These are phyloP conservation scores for Cartodere bifasciata DNA, from an alignment of 2,888 invertebrate genomes.

Conservation along the genomic window DNA sequence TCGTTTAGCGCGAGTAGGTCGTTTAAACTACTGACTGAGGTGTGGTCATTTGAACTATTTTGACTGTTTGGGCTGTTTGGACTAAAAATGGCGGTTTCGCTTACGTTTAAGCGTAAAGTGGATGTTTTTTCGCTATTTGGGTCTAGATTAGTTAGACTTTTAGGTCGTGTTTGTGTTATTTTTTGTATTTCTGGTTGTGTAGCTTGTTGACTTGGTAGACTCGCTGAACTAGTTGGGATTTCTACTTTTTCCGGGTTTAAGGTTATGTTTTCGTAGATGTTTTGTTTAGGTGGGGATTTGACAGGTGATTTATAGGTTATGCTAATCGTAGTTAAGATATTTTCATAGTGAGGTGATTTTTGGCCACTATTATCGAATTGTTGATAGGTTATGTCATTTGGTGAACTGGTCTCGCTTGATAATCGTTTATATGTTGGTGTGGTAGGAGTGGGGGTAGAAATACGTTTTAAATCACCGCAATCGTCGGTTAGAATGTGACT, in stretches of 20 bases:
- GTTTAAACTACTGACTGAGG: conserved; percentile 12
- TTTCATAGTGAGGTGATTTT: conserved; percentile 36
- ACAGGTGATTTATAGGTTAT: conserved; percentile 56
- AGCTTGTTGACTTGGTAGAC: conserved; percentile 44
- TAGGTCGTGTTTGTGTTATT: too few species aligned
- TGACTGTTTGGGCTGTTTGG: too few species aligned
- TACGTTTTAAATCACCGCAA: too few species aligned
- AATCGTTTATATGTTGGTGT: too few species aligned
- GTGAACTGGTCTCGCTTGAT: conserved; percentile 17
- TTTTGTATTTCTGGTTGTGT: conserved; percentile 40
- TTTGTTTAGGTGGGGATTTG: too few species aligned
- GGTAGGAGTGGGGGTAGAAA: too few species aligned
- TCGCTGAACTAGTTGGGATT: conserved; percentile 43
- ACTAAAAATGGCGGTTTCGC: too few species aligned
- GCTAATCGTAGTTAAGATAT: conserved; percentile 55
- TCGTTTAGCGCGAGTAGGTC: too few species aligned
- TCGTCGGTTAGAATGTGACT: too few species aligned
- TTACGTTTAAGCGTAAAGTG: too few species aligned
- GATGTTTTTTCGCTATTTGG: conserved; percentile 21
- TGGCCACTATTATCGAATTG: conserved; percentile 12
- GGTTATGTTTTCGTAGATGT: conserved; percentile 45
- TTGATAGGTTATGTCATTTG: conserved; percentile 19
- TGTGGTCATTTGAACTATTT: conserved; percentile 25
- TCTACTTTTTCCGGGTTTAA: conserved; percentile 40
- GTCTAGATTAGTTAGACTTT: conserved; percentile 30